phyloP scores from a whole-genome alignment of 2,797 vertebrate genomes.

The Poliocrania exsul region DNA sequence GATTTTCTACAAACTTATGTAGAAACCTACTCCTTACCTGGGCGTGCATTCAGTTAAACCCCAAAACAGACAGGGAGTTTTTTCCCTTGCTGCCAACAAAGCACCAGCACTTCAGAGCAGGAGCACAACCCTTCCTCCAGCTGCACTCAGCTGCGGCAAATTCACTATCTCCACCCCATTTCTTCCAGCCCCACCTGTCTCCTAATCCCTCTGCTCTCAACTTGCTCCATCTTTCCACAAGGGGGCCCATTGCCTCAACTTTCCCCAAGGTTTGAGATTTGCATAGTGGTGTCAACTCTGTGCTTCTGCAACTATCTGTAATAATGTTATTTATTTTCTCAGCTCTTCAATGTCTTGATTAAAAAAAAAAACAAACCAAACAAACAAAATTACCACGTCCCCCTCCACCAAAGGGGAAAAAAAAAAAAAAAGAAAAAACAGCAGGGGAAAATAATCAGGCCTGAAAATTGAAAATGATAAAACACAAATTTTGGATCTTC shows the following conservation, averaged over 20 bases:
- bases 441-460: neutral
- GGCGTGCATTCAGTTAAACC: accelerated
- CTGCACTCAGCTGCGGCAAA: neutral
- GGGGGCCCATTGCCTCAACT: accelerated
- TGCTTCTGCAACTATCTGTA: neutral
- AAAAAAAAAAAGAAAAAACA: neutral
- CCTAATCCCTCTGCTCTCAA: neutral
- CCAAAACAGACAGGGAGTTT: accelerated
- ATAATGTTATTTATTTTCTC: neutral
- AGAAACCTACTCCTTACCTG: neutral
- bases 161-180: neutral
- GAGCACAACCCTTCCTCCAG: neutral
- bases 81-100: neutral
- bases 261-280: neutral
- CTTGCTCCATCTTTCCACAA: neutral
- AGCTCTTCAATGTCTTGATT: neutral
- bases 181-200: neutral
- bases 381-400: accelerated
- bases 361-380: too few relatives aligned
- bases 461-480: neutral
- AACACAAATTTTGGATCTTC: neutral
- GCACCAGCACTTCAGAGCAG: neutral
- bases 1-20: accelerated
- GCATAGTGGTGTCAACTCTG: accelerated
- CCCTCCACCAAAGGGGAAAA: accelerated